Conservation (phyloP, 2,113 vertebrate species). For the Columba janthina region DNA sequence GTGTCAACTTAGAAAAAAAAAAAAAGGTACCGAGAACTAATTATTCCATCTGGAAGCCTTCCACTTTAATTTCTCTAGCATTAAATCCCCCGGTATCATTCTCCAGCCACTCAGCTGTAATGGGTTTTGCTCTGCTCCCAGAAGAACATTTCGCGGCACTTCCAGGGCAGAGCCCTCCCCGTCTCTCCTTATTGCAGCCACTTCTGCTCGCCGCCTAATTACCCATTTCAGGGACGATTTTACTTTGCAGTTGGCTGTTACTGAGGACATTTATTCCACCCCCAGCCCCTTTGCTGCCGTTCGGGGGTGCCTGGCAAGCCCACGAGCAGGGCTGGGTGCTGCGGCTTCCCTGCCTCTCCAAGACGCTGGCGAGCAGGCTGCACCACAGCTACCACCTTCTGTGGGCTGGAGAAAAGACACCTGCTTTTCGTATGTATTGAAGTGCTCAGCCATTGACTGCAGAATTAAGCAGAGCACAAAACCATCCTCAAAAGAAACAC, state of each 20-base stretch:
- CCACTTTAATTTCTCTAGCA: not conserved
- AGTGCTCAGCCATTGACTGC: fast-evolving
- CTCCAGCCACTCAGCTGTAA: not conserved
- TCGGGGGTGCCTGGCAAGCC: not conserved
- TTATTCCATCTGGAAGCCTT: not conserved
- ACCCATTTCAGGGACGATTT: not conserved
- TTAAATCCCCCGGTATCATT: fast-evolving
- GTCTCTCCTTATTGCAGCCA: not conserved
- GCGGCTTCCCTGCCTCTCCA: fast-evolving
- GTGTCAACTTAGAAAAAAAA: not conserved
- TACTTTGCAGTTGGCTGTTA: not conserved
- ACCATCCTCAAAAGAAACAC: not conserved
- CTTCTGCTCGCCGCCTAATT: fast-evolving
- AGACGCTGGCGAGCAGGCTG: fast-evolving
- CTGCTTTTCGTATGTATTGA: fast-evolving
- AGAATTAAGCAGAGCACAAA: not conserved
- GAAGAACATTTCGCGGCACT: fast-evolving
- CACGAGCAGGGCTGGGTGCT: not conserved
- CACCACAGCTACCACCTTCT: too few species aligned
- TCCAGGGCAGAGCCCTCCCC: not conserved
- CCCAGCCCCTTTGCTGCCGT: fast-evolving
- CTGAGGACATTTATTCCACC: not conserved
- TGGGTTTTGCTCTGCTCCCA: not conserved
- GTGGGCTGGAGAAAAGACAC: fast-evolving
- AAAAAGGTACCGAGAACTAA: not conserved